Evolutionary conservation across 1,140 invertebrate genomes (phyloP).

Genomic region (Danaus melanippus): DNA sequence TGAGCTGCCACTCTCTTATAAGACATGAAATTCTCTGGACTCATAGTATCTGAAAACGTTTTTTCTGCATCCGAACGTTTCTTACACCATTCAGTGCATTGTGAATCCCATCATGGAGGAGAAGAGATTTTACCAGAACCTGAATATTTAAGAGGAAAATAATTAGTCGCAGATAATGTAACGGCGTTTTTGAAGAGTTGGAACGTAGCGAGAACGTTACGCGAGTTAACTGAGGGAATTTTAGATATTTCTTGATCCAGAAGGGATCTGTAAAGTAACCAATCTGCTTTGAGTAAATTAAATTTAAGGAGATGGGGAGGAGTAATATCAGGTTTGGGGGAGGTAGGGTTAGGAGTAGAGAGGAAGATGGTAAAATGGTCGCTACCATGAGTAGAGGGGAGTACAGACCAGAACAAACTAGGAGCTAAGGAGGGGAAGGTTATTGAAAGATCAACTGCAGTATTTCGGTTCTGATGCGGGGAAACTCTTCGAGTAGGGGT

Average conservation of each 20-base stretch:
- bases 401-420: no score
- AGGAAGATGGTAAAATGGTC: no score
- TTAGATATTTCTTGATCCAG: background rate
- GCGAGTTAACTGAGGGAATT: background rate
- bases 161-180: background rate
- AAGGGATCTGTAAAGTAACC: background rate
- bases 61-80: background rate
- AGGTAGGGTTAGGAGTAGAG: no score
- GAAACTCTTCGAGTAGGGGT: no score
- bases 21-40: slow-evolving; percentile 3
- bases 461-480: no score
- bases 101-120: slow-evolving; percentile 11
- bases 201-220: background rate
- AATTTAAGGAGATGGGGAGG: background rate
- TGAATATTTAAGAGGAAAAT: background rate
- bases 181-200: background rate
- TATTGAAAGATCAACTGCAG: no score
- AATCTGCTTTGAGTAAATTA: slow-evolving; percentile 4
- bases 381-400: no score
- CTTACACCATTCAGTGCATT: slow-evolving; percentile 5
- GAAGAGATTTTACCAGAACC: background rate
- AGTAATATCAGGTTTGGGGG: background rate
- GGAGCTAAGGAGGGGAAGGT: no score
- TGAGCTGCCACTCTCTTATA: slow-evolving; percentile 5
- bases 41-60: background rate